Evolutionary conservation across 2,888 invertebrate genomes (phyloP), one percentile per base, ranked within the genome.

Genomic region (Drosophila incognita): DNA sequence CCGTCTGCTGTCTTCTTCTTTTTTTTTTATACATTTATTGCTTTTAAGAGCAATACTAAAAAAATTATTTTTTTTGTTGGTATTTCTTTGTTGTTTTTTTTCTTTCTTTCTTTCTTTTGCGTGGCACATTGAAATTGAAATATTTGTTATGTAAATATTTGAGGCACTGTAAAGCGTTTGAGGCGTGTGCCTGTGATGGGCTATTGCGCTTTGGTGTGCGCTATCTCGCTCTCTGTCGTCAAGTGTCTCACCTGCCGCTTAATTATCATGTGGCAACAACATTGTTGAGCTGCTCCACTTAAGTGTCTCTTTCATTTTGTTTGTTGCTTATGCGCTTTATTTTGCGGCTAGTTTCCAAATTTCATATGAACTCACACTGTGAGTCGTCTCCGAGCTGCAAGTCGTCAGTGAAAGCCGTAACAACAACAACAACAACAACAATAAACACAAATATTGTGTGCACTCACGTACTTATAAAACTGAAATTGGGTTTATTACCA

Each of bases 401-500:
- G 49, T 72, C 58, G 61, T 40, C 33, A 61, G 78, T 79, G 79
- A 78, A 79, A 76, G 78, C 75, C 33, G 46, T 49, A 58, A 38
- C 57, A 57, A 15, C 38, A 56, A 54, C 29, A 56, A 54, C 27
- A 67, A 48, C 31, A 63, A 42, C 56, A 67, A 68, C 69, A 72
- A 69, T 69, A 71, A 76, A 74, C 72, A 70, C 63, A 75, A 78
- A 72, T 73, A 67, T 79, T 70, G 74, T 68, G 63, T 66, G 48
- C 63, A 75, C 61, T 38, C 36, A 60, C 31, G 56, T 57, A 68
- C 60, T 62, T 74, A 40, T 68, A 67, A 62, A 68, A 53, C 42
- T 54, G 52, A 64, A 87, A 87, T 85, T 79, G 68, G 87, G 84
- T 87, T 84, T 84, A 87, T 82, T 84, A 76, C 87, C 81, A 54